Percentiles rank a stretch among this genome's conserved stretches.
Conservation (phyloP, 2,797 vertebrate genomes). For the Paratrypauchen microcephalus region DNA sequence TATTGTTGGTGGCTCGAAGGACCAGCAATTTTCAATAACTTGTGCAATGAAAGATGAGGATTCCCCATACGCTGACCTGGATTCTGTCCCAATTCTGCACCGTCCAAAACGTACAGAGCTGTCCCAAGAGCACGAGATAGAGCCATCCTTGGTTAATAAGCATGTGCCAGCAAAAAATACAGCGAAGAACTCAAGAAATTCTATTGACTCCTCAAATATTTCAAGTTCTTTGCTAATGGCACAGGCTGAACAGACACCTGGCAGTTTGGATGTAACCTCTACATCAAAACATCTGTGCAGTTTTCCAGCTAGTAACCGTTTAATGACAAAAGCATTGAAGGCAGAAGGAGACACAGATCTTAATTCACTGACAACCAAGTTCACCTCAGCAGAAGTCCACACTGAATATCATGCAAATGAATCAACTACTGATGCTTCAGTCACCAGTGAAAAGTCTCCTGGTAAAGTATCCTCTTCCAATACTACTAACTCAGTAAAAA, state of each 20-base stretch:
- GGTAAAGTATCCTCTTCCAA: constrained; percentile 24
- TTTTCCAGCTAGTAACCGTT: constrained; percentile 71
- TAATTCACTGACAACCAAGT: constrained; percentile 48
- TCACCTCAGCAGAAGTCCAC: constrained; percentile 29
- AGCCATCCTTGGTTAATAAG: constrained; percentile 31
- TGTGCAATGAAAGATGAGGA: constrained; percentile 65
- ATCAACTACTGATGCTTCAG: constrained; percentile 19
- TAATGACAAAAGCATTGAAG: constrained; percentile 75
- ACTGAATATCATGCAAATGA: constrained; percentile 10
- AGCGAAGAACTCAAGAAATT: constrained; percentile 29
- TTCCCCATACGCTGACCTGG: constrained; percentile 75
- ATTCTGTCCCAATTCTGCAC: constrained; percentile 74
- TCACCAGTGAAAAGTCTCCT: constrained; percentile 39
- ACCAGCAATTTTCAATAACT: constrained; percentile 41
- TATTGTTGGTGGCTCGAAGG: constrained; percentile 63
- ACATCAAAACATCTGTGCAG: constrained; percentile 62
- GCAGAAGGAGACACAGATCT: constrained; percentile 63
- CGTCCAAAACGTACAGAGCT: constrained; percentile 71
- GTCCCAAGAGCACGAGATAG: constrained; percentile 19
- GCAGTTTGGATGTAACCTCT: constrained; percentile 41
- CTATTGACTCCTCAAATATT: constrained; percentile 16
- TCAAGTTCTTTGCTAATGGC: constrained; percentile 23
- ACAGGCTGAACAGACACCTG: constrained; percentile 31
- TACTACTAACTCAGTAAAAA: constrained; percentile 57
- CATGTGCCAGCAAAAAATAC: constrained; percentile 32